Evolutionary conservation across 2,113 vertebrate genomes (phyloP).

Genomic region (Opisthocomus hoazin): DNA sequence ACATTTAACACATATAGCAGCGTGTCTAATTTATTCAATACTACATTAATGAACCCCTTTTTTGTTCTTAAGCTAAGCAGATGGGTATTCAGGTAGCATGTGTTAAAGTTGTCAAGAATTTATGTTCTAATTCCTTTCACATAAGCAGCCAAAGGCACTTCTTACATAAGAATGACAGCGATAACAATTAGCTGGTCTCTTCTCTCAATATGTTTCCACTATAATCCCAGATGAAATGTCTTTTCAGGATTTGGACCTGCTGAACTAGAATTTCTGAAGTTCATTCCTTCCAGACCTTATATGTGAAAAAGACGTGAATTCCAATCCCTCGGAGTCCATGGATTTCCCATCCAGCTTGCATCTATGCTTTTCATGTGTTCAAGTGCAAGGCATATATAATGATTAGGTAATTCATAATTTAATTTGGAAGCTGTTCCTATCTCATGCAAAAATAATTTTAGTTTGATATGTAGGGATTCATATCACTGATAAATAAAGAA

Average conservation of each 20-base stretch:
- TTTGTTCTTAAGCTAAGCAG: constrained; percentile 45
- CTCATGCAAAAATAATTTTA: not conserved
- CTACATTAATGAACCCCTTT: not conserved
- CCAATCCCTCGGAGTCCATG: not conserved
- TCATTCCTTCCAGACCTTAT: not conserved
- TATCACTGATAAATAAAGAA: constrained; percentile 12
- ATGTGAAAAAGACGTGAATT: not conserved
- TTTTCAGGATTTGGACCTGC: not conserved
- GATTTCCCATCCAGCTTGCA: not conserved
- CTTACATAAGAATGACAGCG: not conserved
- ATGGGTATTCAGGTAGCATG: constrained; percentile 48
- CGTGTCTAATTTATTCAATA: not conserved
- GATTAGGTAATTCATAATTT: not conserved
- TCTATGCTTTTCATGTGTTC: not conserved
- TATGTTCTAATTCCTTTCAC: not conserved
- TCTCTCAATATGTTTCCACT: constrained; percentile 15
- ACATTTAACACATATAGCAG: not conserved
- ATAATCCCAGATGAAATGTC: not conserved
- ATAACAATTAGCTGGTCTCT: constrained; percentile 23
- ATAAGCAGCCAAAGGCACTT: not conserved
- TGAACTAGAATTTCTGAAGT: not conserved
- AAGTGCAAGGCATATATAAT: not conserved
- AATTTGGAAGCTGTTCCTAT: not conserved
- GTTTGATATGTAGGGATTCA: not conserved
- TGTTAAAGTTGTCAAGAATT: constrained; percentile 39